These are phyloP conservation scores for Drosophila mayri DNA, from an alignment of 1,140 invertebrate genomes.

Conservation along the genomic window DNA sequence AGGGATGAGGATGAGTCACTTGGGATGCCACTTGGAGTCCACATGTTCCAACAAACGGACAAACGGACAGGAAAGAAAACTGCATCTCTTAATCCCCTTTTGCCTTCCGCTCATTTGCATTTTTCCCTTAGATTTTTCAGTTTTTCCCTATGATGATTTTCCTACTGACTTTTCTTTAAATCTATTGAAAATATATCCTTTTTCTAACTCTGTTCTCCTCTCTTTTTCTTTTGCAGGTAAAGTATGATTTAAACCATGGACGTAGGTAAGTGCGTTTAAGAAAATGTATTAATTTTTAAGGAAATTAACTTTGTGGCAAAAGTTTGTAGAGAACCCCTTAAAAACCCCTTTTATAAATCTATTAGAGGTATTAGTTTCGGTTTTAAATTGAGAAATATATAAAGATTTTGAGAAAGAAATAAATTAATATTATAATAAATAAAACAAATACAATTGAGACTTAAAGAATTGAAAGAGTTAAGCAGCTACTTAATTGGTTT, in stretches of 20 bases:
- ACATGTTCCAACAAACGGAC: constrained; percentile 56
- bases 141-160: not conserved
- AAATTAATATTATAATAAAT: too few species aligned
- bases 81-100: constrained; percentile 71
- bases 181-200: not conserved
- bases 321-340: not conserved
- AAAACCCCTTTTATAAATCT: not conserved
- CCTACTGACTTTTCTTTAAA: constrained; percentile 26
- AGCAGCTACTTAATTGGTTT: too few species aligned
- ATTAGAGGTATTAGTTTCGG: not conserved
- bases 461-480: too few species aligned
- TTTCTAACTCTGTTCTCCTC: constrained; percentile 4
- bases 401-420: too few species aligned
- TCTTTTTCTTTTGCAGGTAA: constrained; percentile 79
- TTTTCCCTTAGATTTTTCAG: constrained; percentile 25
- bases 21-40: constrained; percentile 28
- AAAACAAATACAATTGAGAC: too few species aligned
- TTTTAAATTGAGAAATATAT: not conserved
- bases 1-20: constrained; percentile 21
- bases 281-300: not conserved
- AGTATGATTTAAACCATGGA: constrained; percentile 47
- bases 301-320: constrained; percentile 43
- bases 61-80: constrained; percentile 15
- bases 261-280: constrained; percentile 61
- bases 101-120: constrained; percentile 65